These are phyloP conservation scores for Lasius fuliginosus DNA, from an alignment of 2,888 invertebrate genomes.

Conservation along the genomic window DNA sequence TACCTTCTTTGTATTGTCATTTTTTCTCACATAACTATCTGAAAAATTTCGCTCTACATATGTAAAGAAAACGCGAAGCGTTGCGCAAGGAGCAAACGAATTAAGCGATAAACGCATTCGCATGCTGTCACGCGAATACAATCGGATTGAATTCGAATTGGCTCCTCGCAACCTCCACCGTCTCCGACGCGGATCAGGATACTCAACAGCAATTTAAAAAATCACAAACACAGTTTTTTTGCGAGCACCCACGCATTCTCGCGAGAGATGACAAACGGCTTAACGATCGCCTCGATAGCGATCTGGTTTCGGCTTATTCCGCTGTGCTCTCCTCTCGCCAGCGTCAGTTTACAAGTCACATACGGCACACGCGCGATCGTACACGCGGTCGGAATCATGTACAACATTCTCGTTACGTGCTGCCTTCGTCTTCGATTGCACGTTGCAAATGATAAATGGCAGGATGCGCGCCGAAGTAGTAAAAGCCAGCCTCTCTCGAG, in stretches of 20 bases:
- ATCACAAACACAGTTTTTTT: slow-evolving; percentile 18
- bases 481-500: slow-evolving; percentile 59
- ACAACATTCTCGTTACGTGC: slow-evolving; percentile 59
- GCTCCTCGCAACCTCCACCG: neutral
- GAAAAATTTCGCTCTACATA: neutral
- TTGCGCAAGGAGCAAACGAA: neutral
- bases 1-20: neutral
- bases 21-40: neutral
- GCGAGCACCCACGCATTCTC: slow-evolving; percentile 46
- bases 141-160: slow-evolving; percentile 18
- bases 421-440: slow-evolving; percentile 68
- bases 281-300: slow-evolving; percentile 51
- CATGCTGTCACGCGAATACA: neutral
- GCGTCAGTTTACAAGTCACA: slow-evolving; percentile 28
- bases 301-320: slow-evolving; percentile 50
- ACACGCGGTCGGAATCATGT: slow-evolving; percentile 75
- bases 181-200: neutral
- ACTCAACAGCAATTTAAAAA: slow-evolving; percentile 10
- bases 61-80: neutral
- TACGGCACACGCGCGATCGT: slow-evolving; percentile 62
- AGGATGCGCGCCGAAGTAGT: slow-evolving; percentile 65
- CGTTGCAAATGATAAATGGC: slow-evolving; percentile 74
- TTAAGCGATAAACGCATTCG: slow-evolving; percentile 30
- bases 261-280: slow-evolving; percentile 51
- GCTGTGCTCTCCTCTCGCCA: slow-evolving; percentile 29